A percentile compares a stretch with the other conserved stretches of the same genome.
Evolutionary conservation across 2,113 vertebrate genomes (phyloP).

Genomic region (Cyanocitta stelleri): DNA sequence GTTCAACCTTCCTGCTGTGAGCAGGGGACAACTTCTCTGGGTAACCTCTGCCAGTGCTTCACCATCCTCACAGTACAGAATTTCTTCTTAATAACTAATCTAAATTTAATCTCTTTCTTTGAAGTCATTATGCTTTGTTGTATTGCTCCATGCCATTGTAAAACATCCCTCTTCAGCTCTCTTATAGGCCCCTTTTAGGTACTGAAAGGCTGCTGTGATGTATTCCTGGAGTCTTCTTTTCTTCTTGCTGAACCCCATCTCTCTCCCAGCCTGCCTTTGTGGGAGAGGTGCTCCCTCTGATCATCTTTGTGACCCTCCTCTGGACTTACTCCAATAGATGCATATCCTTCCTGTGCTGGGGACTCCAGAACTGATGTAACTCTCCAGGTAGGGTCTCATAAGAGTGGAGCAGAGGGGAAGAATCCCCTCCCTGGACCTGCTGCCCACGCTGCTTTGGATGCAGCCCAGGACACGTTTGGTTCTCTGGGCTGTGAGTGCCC

Average conservation of each 20-base stretch:
- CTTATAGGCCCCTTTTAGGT: neutral
- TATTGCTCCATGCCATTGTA: neutral
- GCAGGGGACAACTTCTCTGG: neutral
- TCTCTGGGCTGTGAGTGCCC: neutral
- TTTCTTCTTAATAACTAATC: neutral
- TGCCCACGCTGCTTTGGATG: neutral
- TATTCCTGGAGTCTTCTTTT: neutral
- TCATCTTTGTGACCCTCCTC: neutral
- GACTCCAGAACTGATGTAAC: neutral
- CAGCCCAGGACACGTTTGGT: neutral
- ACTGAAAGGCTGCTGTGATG: neutral
- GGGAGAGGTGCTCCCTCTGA: neutral
- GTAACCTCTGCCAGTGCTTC: neutral
- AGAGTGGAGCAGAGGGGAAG: neutral
- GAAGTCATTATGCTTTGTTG: accelerated
- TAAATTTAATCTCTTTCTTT: neutral
- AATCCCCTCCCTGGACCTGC: neutral
- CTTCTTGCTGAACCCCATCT: neutral
- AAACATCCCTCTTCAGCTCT: neutral
- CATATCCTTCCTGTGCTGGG: neutral
- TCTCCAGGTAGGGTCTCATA: neutral
- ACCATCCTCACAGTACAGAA: neutral
- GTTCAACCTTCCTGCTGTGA: neutral
- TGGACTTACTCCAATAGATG: accelerated
- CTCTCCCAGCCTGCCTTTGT: neutral